Conservation (phyloP, 2,888 invertebrate species). For the Euclidia mi region DNA sequence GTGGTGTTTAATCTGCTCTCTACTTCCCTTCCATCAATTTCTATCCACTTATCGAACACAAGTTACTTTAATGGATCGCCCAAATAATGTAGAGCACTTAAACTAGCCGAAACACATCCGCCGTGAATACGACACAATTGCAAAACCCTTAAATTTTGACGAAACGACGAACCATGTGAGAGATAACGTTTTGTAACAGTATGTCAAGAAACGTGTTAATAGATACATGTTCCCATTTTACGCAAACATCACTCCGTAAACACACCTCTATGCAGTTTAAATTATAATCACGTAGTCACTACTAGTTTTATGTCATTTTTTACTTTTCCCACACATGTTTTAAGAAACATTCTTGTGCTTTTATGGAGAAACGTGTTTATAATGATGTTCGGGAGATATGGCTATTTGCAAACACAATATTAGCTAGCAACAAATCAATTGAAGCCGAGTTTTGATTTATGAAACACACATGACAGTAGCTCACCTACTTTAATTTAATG, state of each 20-base stretch:
- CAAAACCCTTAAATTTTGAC: conserved; percentile 15
- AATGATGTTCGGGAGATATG: too few species aligned
- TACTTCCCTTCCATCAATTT: too few species aligned
- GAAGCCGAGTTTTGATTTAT: too few species aligned
- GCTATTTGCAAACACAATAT: too few species aligned
- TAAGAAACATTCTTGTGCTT: conserved; percentile 4
- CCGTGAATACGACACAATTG: neutral
- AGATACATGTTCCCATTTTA: conserved; percentile 40
- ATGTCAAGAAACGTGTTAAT: conserved; percentile 51
- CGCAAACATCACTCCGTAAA: conserved; percentile 25
- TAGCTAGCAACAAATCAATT: too few species aligned
- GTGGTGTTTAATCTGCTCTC: too few species aligned
- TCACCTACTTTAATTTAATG: too few species aligned
- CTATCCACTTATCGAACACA: too few species aligned
- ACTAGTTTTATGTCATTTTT: conserved; percentile 44
- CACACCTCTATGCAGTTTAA: conserved; percentile 27
- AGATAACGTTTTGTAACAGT: conserved; percentile 31
- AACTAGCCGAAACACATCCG: neutral
- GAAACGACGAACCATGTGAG: conserved; percentile 21
- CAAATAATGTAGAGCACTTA: neutral
- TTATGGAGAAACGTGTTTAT: too few species aligned
- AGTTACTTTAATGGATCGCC: too few species aligned
- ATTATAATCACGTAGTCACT: conserved; percentile 54
- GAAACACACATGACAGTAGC: too few species aligned
- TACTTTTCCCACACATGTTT: conserved; percentile 55